Percentiles rank a stretch among this genome's conserved stretches.
These are phyloP conservation scores for Paracanthobrama guichenoti DNA, from an alignment of 2,113 vertebrate species.

Conservation along the genomic window DNA sequence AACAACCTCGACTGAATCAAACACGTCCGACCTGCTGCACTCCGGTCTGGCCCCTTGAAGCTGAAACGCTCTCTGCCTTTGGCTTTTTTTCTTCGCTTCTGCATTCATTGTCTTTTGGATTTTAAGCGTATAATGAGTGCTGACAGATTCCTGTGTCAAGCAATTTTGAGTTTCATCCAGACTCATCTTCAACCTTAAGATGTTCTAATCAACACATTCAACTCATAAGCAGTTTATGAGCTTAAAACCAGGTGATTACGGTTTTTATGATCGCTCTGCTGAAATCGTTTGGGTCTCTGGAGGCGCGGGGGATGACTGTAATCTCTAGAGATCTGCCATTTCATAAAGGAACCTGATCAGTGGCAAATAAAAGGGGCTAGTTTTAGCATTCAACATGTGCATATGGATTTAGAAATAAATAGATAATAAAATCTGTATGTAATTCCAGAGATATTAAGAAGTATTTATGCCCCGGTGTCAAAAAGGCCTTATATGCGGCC, in stretches of 20 bases:
- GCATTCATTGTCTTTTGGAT: constrained; percentile 58
- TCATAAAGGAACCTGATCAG: constrained; percentile 33
- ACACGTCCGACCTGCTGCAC: constrained; percentile 27
- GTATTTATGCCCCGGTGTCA: not conserved
- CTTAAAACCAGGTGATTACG: constrained; percentile 84
- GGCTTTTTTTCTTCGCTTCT: constrained; percentile 48
- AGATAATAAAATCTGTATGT: constrained; percentile 6
- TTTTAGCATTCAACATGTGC: constrained; percentile 5
- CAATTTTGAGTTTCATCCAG: constrained; percentile 82
- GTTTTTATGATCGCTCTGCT: constrained; percentile 70
- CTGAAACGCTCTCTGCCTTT: constrained; percentile 42
- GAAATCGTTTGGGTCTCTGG: constrained; percentile 69
- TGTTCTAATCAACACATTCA: constrained; percentile 87
- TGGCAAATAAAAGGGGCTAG: not conserved
- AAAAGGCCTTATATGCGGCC: not conserved
- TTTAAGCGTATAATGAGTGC: constrained; percentile 74
- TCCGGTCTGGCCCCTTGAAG: constrained; percentile 3
- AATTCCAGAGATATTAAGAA: not conserved
- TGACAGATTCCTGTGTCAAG: constrained; percentile 80
- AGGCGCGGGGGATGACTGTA: constrained; percentile 56
- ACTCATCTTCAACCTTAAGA: constrained; percentile 85
- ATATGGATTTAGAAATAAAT: constrained; percentile 3
- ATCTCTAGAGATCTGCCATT: constrained; percentile 48
- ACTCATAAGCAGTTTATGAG: constrained; percentile 87
- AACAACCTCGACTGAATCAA: constrained; percentile 10